Percentiles rank a stretch among this genome's conserved stretches.
These are phyloP conservation scores for Rhinolophus sinicus DNA, from an alignment of 2,113 vertebrate species.

Conservation along the genomic window DNA sequence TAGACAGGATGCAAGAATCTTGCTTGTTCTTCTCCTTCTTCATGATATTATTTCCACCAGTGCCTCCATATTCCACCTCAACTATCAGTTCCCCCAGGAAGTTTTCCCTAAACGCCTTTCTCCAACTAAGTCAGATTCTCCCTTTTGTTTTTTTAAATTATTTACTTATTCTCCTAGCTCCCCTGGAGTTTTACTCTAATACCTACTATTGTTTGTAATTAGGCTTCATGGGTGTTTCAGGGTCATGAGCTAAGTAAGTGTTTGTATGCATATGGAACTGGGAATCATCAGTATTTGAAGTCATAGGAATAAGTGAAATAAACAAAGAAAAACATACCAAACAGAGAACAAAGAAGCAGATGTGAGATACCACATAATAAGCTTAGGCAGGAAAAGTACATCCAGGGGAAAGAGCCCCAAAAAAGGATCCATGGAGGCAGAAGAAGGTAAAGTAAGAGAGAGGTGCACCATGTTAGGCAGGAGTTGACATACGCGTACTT, in stretches of 20 bases:
- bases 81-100: background rate
- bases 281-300: background rate
- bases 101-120: background rate
- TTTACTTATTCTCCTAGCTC: background rate
- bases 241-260: background rate
- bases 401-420: background rate
- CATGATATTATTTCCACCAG: background rate
- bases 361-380: background rate
- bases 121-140: background rate
- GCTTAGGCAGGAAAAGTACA: background rate
- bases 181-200: background rate
- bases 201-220: background rate
- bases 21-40: background rate
- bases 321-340: background rate
- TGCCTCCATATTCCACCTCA: background rate
- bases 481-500: background rate
- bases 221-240: background rate
- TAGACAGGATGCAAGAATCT: background rate
- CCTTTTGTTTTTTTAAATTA: background rate
- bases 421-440: background rate
- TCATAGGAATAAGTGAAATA: background rate
- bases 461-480: background rate
- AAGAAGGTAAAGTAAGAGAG: slow-evolving; percentile 10
- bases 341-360: background rate
- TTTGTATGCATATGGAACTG: background rate